Conservation (phyloP, 2,113 vertebrate genomes). For the Porphyrio hochstetteri region DNA sequence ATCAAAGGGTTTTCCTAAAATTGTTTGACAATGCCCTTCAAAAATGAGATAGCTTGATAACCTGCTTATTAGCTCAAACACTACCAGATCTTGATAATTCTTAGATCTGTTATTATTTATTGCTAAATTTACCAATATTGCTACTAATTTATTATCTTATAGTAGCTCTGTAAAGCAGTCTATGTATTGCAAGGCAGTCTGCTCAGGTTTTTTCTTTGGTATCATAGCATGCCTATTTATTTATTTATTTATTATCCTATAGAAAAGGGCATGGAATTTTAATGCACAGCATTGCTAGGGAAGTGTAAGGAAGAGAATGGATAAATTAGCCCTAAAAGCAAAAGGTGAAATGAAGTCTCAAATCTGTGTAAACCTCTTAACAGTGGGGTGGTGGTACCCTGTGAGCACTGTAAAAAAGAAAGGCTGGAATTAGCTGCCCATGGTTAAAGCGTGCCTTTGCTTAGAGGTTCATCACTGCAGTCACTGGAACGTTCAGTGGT, state of each 20-base stretch:
- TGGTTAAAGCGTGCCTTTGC: background rate
- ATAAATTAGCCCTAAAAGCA: background rate
- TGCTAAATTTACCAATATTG: background rate
- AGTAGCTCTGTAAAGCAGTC: background rate
- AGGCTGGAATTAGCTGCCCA: background rate
- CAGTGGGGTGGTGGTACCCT: background rate
- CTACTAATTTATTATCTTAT: background rate
- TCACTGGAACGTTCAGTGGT: background rate
- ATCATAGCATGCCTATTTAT: accelerated
- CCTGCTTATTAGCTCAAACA: background rate
- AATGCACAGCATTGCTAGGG: background rate
- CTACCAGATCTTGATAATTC: background rate
- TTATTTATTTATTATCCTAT: background rate
- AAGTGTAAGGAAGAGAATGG: background rate
- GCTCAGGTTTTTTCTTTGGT: background rate
- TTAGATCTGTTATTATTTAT: background rate
- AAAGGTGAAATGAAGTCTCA: background rate
- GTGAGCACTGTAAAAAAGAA: background rate
- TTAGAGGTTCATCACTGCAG: background rate
- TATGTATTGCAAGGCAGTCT: background rate
- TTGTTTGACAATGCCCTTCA: background rate
- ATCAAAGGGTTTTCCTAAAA: background rate
- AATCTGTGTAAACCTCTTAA: background rate
- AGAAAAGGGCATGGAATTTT: background rate
- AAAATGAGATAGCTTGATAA: background rate